Evolutionary conservation across 2,797 vertebrate genomes (phyloP).

Genomic region (Tapirus indicus): DNA sequence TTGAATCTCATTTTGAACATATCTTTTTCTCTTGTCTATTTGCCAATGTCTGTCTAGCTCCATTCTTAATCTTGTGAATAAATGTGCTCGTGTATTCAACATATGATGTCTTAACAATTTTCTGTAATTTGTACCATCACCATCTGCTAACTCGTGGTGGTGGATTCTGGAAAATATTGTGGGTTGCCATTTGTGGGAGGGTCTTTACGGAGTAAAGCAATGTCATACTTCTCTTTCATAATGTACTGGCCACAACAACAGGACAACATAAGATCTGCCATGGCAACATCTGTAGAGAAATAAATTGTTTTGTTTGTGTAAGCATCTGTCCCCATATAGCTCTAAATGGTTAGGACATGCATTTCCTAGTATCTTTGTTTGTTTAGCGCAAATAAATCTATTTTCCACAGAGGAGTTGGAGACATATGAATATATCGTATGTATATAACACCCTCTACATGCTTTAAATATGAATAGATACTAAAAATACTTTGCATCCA

Average conservation of each 20-base stretch:
- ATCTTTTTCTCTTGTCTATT: neutral
- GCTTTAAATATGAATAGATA: neutral
- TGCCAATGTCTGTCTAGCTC: slow-evolving; percentile 36
- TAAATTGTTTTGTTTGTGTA: slow-evolving; percentile 24
- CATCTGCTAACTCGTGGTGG: slow-evolving; percentile 41
- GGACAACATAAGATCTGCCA: slow-evolving; percentile 29
- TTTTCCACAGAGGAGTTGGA: neutral
- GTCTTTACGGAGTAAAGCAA: neutral
- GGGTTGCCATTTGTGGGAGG: slow-evolving; percentile 24
- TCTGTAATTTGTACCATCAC: slow-evolving; percentile 17
- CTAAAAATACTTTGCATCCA: neutral
- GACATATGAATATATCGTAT: neutral
- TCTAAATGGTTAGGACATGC: slow-evolving; percentile 11
- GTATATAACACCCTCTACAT: accelerated
- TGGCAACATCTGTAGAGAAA: slow-evolving; percentile 63
- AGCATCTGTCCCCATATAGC: slow-evolving; percentile 62
- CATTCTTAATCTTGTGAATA: slow-evolving; percentile 57
- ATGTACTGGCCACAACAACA: neutral
- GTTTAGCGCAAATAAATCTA: slow-evolving; percentile 53
- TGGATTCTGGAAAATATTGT: slow-evolving; percentile 41
- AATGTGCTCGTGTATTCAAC: slow-evolving; percentile 30
- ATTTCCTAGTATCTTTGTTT: slow-evolving; percentile 58
- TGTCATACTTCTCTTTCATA: slow-evolving; percentile 23
- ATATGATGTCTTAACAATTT: neutral
- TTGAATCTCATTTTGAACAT: neutral